Percentiles rank a stretch among this genome's conserved stretches.
phyloP scores from a whole-genome alignment of 2,888 invertebrate genomes.

The Shargacucullia verbasci region DNA sequence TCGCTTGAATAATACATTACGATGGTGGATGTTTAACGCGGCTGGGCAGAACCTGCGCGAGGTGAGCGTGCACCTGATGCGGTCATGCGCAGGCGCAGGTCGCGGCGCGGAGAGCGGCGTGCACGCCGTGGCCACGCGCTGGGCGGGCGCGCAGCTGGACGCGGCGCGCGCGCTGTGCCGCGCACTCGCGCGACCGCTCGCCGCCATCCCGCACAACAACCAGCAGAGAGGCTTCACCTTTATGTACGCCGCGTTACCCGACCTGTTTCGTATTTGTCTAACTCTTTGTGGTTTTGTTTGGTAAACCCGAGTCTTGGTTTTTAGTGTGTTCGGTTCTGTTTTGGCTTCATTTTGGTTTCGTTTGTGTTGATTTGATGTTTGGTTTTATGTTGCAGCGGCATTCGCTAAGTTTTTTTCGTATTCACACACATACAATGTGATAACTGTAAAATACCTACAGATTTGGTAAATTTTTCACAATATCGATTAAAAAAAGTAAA shows the following conservation, averaged over 20 bases:
- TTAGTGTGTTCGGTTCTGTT: conserved; percentile 24
- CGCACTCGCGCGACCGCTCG: conserved; percentile 91
- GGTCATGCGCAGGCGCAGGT: conserved; percentile 75
- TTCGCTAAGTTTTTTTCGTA: not conserved
- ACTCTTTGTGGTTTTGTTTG: conserved; percentile 17
- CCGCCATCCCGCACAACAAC: conserved; percentile 91
- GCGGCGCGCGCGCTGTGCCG: conserved; percentile 94
- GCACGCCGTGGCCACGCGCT: conserved; percentile 94
- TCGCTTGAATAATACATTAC: not conserved
- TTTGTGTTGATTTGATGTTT: conserved; percentile 43
- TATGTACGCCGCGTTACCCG: conserved; percentile 86
- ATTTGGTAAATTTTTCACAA: too few relatives aligned
- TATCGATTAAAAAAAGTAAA: too few relatives aligned
- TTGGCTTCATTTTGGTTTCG: conserved; percentile 31
- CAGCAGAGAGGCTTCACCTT: conserved; percentile 93
- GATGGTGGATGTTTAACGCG: conserved; percentile 2
- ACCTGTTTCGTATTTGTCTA: conserved; percentile 1
- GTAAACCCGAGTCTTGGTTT: conserved; percentile 13
- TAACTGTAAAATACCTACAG: not conserved
- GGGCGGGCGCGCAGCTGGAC: conserved; percentile 91
- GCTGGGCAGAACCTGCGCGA: conserved; percentile 93
- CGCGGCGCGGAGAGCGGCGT: conserved; percentile 91
- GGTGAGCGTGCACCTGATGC: conserved; percentile 94
- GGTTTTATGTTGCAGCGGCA: conserved; percentile 8
- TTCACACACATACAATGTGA: too few relatives aligned